Percentiles rank a stretch among this genome's conserved stretches.
These are phyloP conservation scores for Aphrophora alni DNA, from an alignment of 2,888 invertebrate species.

Conservation along the genomic window DNA sequence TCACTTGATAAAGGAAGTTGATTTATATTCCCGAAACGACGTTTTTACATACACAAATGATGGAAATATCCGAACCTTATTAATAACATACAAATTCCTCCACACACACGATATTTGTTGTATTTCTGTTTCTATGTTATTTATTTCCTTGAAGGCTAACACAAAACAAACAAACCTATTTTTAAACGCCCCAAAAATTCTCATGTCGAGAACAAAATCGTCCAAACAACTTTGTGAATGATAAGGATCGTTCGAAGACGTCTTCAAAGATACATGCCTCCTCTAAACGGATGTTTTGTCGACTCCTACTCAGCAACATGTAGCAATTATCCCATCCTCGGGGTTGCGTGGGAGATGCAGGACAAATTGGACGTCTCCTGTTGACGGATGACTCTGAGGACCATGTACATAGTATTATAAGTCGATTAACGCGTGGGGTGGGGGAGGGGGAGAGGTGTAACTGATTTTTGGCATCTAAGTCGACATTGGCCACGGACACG, in stretches of 20 bases:
- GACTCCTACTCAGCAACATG: background rate
- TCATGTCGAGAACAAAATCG: background rate
- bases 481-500: conserved; percentile 1
- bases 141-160: background rate
- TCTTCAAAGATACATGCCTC: background rate
- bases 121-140: background rate
- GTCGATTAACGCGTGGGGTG: background rate
- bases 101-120: no score
- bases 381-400: background rate
- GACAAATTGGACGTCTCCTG: background rate
- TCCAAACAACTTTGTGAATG: background rate
- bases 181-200: background rate
- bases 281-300: conserved; percentile 1
- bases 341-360: conserved; percentile 1
- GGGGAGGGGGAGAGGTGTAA: background rate
- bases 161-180: background rate
- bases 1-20: no score
- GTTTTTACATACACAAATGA: no score
- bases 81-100: no score
- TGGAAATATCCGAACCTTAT: no score
- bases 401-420: conserved; percentile 6
- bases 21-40: no score
- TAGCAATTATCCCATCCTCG: background rate
- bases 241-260: background rate
- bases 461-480: background rate